phyloP scores from a whole-genome alignment of 1,140 invertebrate genomes.

The Paraescarpia echinospica region DNA sequence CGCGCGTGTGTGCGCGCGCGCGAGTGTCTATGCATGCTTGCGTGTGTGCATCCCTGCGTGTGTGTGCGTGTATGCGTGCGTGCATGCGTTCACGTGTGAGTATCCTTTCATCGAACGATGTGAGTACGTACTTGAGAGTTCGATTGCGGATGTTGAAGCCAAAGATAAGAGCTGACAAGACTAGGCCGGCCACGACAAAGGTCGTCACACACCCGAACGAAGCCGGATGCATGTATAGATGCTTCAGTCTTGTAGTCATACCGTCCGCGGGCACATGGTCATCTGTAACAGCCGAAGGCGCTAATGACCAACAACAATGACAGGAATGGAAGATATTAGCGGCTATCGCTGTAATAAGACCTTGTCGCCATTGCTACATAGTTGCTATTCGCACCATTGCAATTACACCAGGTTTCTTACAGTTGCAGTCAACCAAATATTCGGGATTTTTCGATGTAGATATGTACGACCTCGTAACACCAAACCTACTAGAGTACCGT shows the following conservation, averaged over 20 bases:
- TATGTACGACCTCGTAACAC: too few species aligned
- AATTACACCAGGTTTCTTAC: too few species aligned
- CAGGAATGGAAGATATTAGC: neutral
- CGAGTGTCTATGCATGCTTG: neutral
- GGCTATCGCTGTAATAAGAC: too few species aligned
- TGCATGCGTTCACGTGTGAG: too few species aligned
- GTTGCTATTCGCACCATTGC: too few species aligned
- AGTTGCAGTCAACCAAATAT: too few species aligned
- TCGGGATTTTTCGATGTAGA: too few species aligned
- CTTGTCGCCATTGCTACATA: too few species aligned
- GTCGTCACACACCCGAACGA: neutral
- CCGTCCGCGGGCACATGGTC: neutral
- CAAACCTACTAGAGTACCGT: too few species aligned
- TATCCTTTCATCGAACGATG: neutral
- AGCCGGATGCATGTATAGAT: neutral
- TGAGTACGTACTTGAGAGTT: slow-evolving; percentile 74
- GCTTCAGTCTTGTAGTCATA: neutral
- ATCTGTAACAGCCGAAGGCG: neutral
- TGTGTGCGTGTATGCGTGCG: too few species aligned
- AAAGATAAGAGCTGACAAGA: slow-evolving; percentile 74
- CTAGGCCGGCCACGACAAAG: slow-evolving; percentile 64
- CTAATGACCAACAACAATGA: neutral
- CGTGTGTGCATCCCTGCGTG: too few species aligned
- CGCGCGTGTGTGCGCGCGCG: too few species aligned
- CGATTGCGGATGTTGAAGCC: slow-evolving; percentile 85